Evolutionary conservation across 2,888 invertebrate genomes (phyloP), one percentile per base, ranked within the genome.

Genomic region (Eustalomyia histrio): DNA sequence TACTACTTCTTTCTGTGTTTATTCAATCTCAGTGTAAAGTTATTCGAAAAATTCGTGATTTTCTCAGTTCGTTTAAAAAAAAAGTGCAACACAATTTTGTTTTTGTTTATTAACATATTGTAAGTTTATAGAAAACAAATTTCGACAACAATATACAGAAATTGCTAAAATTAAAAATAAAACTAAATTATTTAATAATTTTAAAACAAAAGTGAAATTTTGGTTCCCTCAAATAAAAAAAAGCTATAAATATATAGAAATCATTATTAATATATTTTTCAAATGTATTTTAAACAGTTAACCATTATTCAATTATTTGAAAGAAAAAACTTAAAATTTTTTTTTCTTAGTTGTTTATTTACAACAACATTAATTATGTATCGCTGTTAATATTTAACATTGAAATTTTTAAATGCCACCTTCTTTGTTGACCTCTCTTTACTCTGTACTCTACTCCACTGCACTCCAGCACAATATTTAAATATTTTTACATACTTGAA

Each of bases 11-110:
- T 58, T 29, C 21, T 10, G 43, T 10, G 43, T 47, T 64, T 64
- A 6, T 43, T 60, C 53, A 55, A 50, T 68, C 63, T 29, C 39
- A 29, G 29, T 74, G 73, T 68, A 67, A 74, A 64, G 55, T 24
- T 61, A 39, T 69, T 69, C 60, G 69, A 69, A 79, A 79, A 79
- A 12, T 24, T 69, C 65, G 63, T 64, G 21, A 64, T 75, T 58
- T 68, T 35, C n/a, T 52, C 18, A 52, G 55, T 72, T 67, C 78
- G 67, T 65, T 14, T 55, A 43, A 6, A 21, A 24, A 18, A 58
- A 10, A 58, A 58, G 33, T 47, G n/a, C n/a, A 47, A n/a, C n/a
- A 47, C 43, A 47, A 47, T n/a, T 47, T 47, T 14, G n/a, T 12
- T 39, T 39, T 39, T 47, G 43, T 47, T 47, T 47, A 2, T 47